Conservation (phyloP, 2,888 invertebrate genomes). For the Molanna angustata region DNA sequence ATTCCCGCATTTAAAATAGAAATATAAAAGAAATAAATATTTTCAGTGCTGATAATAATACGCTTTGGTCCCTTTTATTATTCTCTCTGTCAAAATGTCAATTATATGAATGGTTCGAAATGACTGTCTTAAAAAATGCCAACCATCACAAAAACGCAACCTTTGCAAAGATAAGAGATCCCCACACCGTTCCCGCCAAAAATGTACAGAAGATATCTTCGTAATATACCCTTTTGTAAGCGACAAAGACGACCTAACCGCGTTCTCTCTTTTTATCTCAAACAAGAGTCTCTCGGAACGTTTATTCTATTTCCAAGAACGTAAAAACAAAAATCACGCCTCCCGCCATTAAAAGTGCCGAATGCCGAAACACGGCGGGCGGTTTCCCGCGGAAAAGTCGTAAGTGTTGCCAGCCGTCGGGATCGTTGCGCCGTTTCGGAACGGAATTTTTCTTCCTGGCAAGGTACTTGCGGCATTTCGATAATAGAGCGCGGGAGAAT, state of each 20-base stretch:
- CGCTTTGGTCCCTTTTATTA: conserved; percentile 22
- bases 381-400: conserved; percentile 8
- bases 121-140: conserved; percentile 26
- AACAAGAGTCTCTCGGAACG: conserved; percentile 28
- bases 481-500: conserved; percentile 21
- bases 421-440: conserved; percentile 17
- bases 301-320: conserved; percentile 29
- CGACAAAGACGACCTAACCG: conserved; percentile 31
- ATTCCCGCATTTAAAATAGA: too few relatives aligned
- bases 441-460: conserved; percentile 40
- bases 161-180: conserved; percentile 31
- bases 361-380: conserved; percentile 23
- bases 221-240: conserved; percentile 24
- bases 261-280: conserved; percentile 30
- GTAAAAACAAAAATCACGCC: conserved; percentile 34
- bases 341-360: conserved; percentile 30
- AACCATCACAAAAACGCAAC: conserved; percentile 32
- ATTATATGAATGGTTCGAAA: conserved; percentile 29
- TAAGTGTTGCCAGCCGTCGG: conserved; percentile 45
- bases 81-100: conserved; percentile 31
- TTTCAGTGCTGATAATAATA: conserved; percentile 20
- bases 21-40: conserved; percentile 12
- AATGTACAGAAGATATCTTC: conserved; percentile 15
- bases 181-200: conserved; percentile 13
- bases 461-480: conserved; percentile 17